Evolutionary conservation across 2,888 invertebrate species (phyloP).

Genomic region (Aradus depressus): DNA sequence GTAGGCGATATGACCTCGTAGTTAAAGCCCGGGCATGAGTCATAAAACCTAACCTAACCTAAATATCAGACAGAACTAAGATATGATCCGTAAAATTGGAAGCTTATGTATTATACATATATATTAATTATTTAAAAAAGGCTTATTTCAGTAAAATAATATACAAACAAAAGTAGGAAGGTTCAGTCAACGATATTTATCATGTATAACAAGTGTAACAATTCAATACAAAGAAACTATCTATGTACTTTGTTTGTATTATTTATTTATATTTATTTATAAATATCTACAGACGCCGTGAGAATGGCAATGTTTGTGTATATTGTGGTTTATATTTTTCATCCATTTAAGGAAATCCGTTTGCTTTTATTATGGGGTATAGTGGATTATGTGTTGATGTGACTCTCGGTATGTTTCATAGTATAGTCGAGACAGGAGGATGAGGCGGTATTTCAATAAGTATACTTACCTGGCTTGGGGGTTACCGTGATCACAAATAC

Average conservation of each 20-base stretch:
- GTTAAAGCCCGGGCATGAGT: too few species aligned
- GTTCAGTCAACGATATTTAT: conserved; percentile 27
- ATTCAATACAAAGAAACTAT: conserved; percentile 18
- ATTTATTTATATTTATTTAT: conserved; percentile 18
- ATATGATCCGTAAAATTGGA: conserved; percentile 16
- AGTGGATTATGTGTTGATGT: too few species aligned
- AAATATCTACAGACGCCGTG: conserved; percentile 22
- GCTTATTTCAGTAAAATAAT: conserved; percentile 8
- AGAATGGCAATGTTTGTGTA: conserved; percentile 11
- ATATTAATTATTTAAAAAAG: conserved; percentile 6
- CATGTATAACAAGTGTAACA: conserved; percentile 28
- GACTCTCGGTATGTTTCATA: too few species aligned
- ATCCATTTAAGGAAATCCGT: conserved; percentile 10
- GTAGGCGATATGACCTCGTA: too few species aligned
- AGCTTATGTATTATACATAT: conserved; percentile 11
- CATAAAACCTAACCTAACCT: too few species aligned
- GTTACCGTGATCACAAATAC: too few species aligned
- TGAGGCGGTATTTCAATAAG: too few species aligned
- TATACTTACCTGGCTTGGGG: too few species aligned
- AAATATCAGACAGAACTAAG: too few species aligned
- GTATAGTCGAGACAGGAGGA: too few species aligned
- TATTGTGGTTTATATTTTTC: conserved; percentile 13
- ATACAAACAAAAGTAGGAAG: conserved; percentile 22
- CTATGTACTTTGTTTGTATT: too few species aligned
- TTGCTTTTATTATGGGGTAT: too few species aligned